Base-by-base conservation (phyloP, 2,113 vertebrate genomes). In the Lethenteron reissneri region DNA sequence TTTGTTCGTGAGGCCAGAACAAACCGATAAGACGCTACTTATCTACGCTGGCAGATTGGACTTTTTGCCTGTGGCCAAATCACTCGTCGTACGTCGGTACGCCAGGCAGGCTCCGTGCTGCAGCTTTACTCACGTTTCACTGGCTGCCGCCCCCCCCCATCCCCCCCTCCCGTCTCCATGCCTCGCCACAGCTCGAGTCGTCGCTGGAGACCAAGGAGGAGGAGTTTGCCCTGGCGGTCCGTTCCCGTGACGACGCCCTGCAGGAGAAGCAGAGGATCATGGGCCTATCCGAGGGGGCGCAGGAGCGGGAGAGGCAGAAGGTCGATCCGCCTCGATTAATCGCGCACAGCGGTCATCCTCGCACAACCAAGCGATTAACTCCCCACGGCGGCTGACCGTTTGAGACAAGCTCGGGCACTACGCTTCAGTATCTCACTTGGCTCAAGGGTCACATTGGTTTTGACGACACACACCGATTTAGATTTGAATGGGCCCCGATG, bases 251-350 rank as follows among this genome's bases (percentile, higher is more conserved):
- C 12, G 58, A 78, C n/a, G 76, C 79, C 2, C 71, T 82, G 58
- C 74, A 64, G 70, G 80, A 82, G 58, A 79, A 72, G 69, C 76
- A 78, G 74, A 78, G 72, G 14, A 57, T 83, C 58, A 81, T 72
- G 73, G 77, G 74, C 12, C 77, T 79, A 13, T 74, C 82, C 1
- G 74, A 75, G 59, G 71, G 72, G 12, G 19, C 78, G 71, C 77
- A 79, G 71, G 80, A 78, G 19, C 79, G 72, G 56, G 78, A 81
- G 57, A 77, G 9, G 57, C 74, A 76, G 70, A 79, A 79, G 78
- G 81, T 72, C 25, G 62, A 58, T 41, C 41, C 41, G 41, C 41
- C 41, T 5, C 5, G 41, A 41, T 41, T 41, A 6, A 41, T 41
- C 41, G 41, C 6, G 41, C 41, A 41, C 41, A 41, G 41, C 41